A percentile compares a stretch with the other conserved stretches of the same genome.
Conservation (phyloP, 2,113 vertebrate genomes). For the Pangasianodon hypophthalmus region DNA sequence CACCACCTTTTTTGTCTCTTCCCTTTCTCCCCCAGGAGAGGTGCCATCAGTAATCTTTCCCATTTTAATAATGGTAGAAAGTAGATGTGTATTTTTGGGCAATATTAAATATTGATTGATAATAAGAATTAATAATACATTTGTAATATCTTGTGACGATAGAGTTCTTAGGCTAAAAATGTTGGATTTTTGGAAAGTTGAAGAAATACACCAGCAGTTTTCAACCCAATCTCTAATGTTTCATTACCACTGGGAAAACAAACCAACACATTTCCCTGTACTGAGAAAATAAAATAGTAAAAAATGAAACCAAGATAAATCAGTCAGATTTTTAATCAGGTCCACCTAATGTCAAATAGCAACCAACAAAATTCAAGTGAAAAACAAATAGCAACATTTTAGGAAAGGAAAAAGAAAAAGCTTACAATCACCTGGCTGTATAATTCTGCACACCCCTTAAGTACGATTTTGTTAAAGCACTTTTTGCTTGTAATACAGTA, state of each 20-base stretch:
- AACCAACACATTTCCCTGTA: neutral
- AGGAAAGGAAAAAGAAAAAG: neutral
- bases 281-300: neutral
- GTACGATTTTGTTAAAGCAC: neutral
- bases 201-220: neutral
- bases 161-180: constrained; percentile 48
- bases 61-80: constrained; percentile 35
- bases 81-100: constrained; percentile 40
- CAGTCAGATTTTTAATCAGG: neutral
- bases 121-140: constrained; percentile 54
- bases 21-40: neutral
- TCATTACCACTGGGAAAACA: neutral
- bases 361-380: neutral
- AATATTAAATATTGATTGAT: constrained; percentile 51
- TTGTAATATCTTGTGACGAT: constrained; percentile 52
- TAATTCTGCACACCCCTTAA: neutral
- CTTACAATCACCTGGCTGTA: neutral
- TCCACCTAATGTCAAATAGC: neutral
- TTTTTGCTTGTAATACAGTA: neutral
- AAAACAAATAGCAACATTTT: neutral
- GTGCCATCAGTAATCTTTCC: constrained; percentile 29
- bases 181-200: neutral
- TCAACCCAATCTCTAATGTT: neutral
- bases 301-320: neutral
- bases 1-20: neutral